phyloP scores from a whole-genome alignment of 2,113 vertebrate species.

The Thalassarche chlororhynchos region DNA sequence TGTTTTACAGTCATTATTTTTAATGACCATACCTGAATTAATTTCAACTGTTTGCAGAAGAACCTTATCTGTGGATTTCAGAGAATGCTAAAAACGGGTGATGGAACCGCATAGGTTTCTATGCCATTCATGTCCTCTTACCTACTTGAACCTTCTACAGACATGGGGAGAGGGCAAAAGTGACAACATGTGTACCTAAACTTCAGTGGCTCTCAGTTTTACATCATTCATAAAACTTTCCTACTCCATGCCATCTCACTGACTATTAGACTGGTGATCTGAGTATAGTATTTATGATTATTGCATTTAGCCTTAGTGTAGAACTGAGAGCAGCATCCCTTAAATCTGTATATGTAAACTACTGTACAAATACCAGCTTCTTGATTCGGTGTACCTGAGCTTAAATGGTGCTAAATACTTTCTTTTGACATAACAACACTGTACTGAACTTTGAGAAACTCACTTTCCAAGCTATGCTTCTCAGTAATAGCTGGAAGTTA shows the following conservation, averaged over 20 bases:
- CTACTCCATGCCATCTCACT: neutral
- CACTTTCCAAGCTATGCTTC: neutral
- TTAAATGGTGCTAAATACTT: neutral
- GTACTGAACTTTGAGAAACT: slow-evolving; percentile 3
- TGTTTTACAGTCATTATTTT: neutral
- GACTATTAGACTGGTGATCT: neutral
- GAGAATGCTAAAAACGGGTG: neutral
- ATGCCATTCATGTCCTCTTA: neutral
- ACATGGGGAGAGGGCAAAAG: neutral
- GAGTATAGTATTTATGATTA: neutral
- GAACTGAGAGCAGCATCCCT: neutral
- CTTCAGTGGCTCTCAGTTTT: neutral
- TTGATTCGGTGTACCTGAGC: neutral
- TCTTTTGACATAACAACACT: neutral
- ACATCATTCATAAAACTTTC: neutral
- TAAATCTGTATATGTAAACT: neutral
- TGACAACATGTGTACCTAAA: neutral
- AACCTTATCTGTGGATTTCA: neutral
- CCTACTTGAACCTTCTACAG: neutral
- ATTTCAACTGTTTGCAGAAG: neutral
- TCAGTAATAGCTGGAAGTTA: neutral
- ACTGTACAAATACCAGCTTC: neutral
- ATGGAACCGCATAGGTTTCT: neutral
- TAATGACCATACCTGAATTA: neutral
- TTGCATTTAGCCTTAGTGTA: neutral